Base-by-base conservation (phyloP, 2,797 vertebrate genomes). In the Eremophila alpestris region DNA sequence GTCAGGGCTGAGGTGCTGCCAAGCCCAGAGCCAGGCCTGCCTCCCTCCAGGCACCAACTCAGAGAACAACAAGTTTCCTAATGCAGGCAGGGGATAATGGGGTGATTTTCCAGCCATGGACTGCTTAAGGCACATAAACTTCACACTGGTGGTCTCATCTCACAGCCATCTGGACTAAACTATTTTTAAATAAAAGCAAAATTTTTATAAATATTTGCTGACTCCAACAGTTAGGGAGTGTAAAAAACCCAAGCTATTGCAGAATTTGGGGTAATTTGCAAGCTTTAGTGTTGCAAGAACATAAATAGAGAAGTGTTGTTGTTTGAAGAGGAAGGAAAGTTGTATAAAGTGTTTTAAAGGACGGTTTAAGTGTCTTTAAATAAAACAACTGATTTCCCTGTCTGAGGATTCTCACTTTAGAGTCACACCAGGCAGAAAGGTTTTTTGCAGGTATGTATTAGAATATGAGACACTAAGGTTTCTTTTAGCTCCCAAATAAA, bases 311-410 rank as follows among this genome's bases (percentile, higher is more conserved):
- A 92, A 89, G 59, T 76, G 29, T 2, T 54, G 41, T 30, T 75
- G 58, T 26, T 92, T 69, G 90, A 94, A 90, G 93, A 74, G 64
- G 49, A 89, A 94, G 56, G 41, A n/a, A 85, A 67, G 6, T 10
- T 55, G 5, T 34, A 67, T 19, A 2, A 87, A 80, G 16, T 52
- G 11, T 40, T 89, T 87, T 58, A 71, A 34, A 45, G 21, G 17
- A 63, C 1, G 1, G 17, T 52, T 56, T 84, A 65, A 69, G 55
- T 63, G 29, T 46, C 43, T 93, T 77, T 64, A 74, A 82, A 64
- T 64, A 43, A 10, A 85, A 32, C 9, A 90, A 17, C 16, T 49
- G 3, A 60, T 74, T 78, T 94, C 46, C 41, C 38, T 62, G 18
- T 68, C 46, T 36, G 36, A 73, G 36, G 23, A 80, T 76, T 91